phyloP scores from a whole-genome alignment of 1,140 invertebrate genomes.

The Dendroctonus ponderosae region DNA sequence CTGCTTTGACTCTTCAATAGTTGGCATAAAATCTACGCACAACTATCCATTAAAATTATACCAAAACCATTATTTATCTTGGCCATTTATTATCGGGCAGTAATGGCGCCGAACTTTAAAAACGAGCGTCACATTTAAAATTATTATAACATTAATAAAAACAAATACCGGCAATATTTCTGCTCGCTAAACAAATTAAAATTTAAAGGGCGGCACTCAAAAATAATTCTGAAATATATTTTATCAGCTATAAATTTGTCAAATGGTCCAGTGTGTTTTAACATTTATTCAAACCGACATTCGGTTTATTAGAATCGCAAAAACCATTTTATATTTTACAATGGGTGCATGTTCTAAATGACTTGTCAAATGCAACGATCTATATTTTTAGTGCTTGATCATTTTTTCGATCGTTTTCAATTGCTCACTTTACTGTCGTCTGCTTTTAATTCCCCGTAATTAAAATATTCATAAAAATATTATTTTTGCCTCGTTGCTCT shows the following conservation, averaged over 20 bases:
- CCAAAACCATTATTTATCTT: conserved; percentile 20
- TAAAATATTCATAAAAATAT: no score
- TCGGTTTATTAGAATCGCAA: conserved; percentile 22
- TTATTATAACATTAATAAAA: conserved; percentile 36
- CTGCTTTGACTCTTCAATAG: no score
- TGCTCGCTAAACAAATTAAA: conserved; percentile 22
- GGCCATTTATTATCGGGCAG: conserved; percentile 5
- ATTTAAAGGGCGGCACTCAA: conserved; percentile 33
- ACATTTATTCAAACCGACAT: conserved; percentile 30
- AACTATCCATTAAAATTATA: conserved; percentile 21
- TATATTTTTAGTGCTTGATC: conserved; percentile 13
- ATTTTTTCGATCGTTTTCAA: no score
- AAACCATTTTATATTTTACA: conserved; percentile 28
- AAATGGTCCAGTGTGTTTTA: conserved; percentile 24
- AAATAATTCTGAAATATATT: conserved; percentile 33
- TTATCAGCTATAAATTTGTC: conserved; percentile 29
- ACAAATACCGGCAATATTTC: conserved; percentile 31
- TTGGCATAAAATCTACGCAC: no score
- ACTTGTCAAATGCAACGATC: conserved; percentile 26
- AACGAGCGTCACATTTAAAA: conserved; percentile 27
- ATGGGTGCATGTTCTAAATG: conserved; percentile 14
- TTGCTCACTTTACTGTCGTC: no score
- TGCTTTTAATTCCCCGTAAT: no score
- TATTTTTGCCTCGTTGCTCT: no score
- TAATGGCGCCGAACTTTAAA: conserved; percentile 19